Base-by-base conservation (phyloP, 2,797 vertebrate species). In the Malurus splendens region DNA sequence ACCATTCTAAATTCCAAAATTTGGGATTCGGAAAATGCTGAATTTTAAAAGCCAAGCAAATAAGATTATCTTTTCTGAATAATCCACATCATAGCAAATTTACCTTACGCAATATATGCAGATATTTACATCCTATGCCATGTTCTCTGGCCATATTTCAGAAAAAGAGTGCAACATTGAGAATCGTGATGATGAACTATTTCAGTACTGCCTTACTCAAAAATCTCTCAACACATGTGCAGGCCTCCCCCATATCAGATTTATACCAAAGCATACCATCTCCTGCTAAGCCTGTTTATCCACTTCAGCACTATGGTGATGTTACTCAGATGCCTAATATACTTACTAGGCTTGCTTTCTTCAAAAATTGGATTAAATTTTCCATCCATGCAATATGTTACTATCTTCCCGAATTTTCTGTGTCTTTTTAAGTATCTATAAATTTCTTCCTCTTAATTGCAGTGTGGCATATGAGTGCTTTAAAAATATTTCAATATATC, bases 151-250 rank as follows among this genome's bases (percentile, higher is more conserved):
- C 28, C 64, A 38, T 24, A 32, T 24, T 79, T 68, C 32, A 83
- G 45, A 50, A 83, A 60, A 66, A 0, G 0, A 79, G 23, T 12
- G 28, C 36, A 65, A 33, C 4, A 1, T 0, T 30, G 14, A 45
- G 28, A 72, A 51, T 38, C 5, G 3, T 23, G 20, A 81, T 0
- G 0, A 45, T 44, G 10, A 85, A 92, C 19, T 81, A 48, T 20
- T 83, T 89, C 77, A 62, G 27, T 30, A 68, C 11, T 60, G 67
- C 22, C 36, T 61, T 56, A 44, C 74, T 83, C 64, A 75, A 60
- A 86, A 47, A 68, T 22, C 36, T 64, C 41, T 65, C 20, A 86
- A 42, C n/a, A 47, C 22, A 15, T 55, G 38, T 50, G 50, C 19
- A 82, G 32, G 60, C 50, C 65, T 89, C 50, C 42, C 18, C 50